These are phyloP conservation scores for Rapana venosa DNA, from an alignment of 2,888 invertebrate species.

Conservation along the genomic window DNA sequence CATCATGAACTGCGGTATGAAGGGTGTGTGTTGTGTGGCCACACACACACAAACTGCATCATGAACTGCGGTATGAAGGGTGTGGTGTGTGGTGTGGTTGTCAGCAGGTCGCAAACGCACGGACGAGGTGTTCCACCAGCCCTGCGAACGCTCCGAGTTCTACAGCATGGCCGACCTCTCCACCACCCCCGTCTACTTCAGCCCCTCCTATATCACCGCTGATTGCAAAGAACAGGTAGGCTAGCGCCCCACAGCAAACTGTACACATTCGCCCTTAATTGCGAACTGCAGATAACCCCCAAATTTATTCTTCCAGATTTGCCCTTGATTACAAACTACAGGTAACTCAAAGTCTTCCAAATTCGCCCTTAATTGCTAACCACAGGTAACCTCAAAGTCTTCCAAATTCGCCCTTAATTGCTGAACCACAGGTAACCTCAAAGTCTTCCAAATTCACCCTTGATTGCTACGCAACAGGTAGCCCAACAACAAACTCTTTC, in stretches of 20 bases:
- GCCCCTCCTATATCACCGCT: constrained; percentile 76
- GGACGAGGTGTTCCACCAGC: constrained; percentile 93
- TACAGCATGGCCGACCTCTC: constrained; percentile 97
- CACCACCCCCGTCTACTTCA: constrained; percentile 96
- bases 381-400: too few relatives aligned
- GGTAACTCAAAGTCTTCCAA: too few relatives aligned
- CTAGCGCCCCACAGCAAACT: neutral
- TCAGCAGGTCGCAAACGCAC: constrained; percentile 58
- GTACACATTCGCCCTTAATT: neutral
- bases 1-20: neutral
- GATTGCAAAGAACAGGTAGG: neutral
- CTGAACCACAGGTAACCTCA: too few relatives aligned
- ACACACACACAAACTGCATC: too few relatives aligned
- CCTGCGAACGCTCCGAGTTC: constrained; percentile 97
- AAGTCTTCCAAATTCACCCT: too few relatives aligned
- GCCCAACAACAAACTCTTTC: too few relatives aligned
- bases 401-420: too few relatives aligned
- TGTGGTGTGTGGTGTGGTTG: neutral
- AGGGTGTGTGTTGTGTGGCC: neutral
- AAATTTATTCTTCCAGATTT: neutral
- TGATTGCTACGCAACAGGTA: too few relatives aligned
- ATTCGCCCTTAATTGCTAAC: too few relatives aligned
- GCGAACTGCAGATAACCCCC: neutral
- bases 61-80: neutral
- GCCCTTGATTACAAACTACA: neutral